Percentiles rank a stretch among this genome's conserved stretches.
These are phyloP conservation scores for Drosophila anomalipes DNA, from an alignment of 2,888 invertebrate genomes.

Conservation along the genomic window DNA sequence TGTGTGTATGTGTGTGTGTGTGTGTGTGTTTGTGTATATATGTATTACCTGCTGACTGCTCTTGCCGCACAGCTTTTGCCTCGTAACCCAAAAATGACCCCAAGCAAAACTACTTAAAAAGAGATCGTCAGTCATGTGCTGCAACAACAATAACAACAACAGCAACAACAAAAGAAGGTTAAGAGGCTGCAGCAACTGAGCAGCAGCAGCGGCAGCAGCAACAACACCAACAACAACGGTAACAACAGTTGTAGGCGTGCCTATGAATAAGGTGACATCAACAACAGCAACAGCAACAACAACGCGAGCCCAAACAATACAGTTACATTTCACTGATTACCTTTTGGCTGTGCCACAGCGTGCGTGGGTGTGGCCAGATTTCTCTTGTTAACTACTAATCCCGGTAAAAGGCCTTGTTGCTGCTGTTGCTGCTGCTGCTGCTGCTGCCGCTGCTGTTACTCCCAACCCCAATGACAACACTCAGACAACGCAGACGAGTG, in stretches of 20 bases:
- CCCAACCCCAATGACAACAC: conserved; percentile 49
- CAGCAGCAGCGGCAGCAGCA: conserved; percentile 13
- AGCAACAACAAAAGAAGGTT: conserved; percentile 9
- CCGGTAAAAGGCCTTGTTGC: conserved; percentile 79
- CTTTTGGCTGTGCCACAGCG: conserved; percentile 67
- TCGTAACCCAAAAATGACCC: conserved; percentile 66
- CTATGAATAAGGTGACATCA: conserved; percentile 63
- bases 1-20: conserved; percentile 3
- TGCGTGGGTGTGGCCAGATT: conserved; percentile 72
- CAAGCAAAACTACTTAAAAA: conserved; percentile 77
- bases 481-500: conserved; percentile 70
- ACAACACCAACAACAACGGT: conserved; percentile 43
- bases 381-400: conserved; percentile 82
- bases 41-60: conserved; percentile 21
- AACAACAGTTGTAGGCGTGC: conserved; percentile 46
- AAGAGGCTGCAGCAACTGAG: conserved; percentile 15
- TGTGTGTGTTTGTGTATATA: conserved; percentile 4
- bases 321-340: conserved; percentile 82
- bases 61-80: conserved; percentile 20
- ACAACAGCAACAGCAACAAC: conserved; percentile 44
- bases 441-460: conserved; percentile 25
- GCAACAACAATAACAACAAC: conserved; percentile 26
- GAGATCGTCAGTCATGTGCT: conserved; percentile 67
- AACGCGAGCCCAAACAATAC: conserved; percentile 70
- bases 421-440: conserved; percentile 23